Percentiles rank a stretch among this genome's conserved stretches.
These are phyloP conservation scores for Columba livia DNA, from an alignment of 2,113 vertebrate genomes.

Conservation along the genomic window DNA sequence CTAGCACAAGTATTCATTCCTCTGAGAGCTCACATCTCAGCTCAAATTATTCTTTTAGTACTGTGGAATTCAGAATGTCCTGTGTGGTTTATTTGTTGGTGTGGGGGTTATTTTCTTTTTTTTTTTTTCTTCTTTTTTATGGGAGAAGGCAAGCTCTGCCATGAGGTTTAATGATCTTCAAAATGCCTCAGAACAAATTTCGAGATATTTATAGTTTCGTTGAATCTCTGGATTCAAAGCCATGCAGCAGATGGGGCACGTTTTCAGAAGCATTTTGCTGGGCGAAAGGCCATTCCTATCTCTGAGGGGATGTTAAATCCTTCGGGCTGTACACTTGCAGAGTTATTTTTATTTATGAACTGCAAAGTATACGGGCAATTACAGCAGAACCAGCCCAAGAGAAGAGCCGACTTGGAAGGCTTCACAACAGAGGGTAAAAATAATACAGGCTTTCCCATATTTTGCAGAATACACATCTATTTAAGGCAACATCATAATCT, in stretches of 20 bases:
- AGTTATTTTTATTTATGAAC: constrained; percentile 58
- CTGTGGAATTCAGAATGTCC: not conserved
- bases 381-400: not conserved
- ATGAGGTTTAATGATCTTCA: constrained; percentile 37
- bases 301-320: constrained; percentile 46
- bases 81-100: not conserved
- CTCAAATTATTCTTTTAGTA: not conserved
- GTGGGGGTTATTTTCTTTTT: not conserved
- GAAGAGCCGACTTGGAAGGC: not conserved
- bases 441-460: not conserved
- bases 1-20: not conserved
- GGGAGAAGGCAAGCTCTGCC: not conserved
- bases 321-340: not conserved
- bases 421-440: not conserved
- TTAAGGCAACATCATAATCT: not conserved
- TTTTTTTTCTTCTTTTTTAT: not conserved
- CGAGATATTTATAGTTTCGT: constrained; percentile 42
- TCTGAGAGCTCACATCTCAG: constrained; percentile 11
- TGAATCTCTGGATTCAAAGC: constrained; percentile 31
- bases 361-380: constrained; percentile 32
- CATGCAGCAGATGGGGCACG: constrained; percentile 46
- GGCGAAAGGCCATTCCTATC: constrained; percentile 42
- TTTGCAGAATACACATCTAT: not conserved
- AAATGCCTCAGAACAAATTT: constrained; percentile 35
- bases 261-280: constrained; percentile 44